Conservation (phyloP, 2,888 invertebrate genomes). For the Ennomos erosarius region DNA sequence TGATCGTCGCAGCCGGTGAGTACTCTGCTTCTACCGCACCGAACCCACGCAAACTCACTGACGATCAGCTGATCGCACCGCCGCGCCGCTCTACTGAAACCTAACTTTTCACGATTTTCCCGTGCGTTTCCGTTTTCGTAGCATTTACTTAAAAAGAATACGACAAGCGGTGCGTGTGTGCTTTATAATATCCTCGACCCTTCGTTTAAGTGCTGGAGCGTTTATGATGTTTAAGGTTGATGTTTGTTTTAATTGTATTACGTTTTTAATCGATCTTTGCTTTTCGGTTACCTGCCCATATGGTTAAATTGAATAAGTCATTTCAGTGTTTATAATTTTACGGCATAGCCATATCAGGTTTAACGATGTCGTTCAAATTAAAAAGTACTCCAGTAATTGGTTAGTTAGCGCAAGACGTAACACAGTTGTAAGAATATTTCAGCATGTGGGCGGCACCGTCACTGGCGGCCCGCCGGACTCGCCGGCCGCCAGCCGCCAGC, state of each 20-base stretch:
- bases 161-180: conserved; percentile 52
- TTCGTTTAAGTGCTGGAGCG: conserved; percentile 47
- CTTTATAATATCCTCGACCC: conserved; percentile 51
- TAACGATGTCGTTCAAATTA: conserved; percentile 39
- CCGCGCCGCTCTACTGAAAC: conserved; percentile 51
- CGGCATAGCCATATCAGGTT: not conserved
- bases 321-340: conserved; percentile 19
- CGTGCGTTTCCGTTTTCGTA: conserved; percentile 53
- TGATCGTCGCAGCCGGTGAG: conserved; percentile 83
- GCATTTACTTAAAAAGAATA: conserved; percentile 54
- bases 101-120: conserved; percentile 60
- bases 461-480: conserved; percentile 16
- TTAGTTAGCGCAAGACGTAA: conserved; percentile 31
- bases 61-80: conserved; percentile 68
- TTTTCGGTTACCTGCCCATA: conserved; percentile 20
- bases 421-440: conserved; percentile 7
- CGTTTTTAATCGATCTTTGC: conserved; percentile 45
- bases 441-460: conserved; percentile 24
- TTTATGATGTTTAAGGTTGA: conserved; percentile 50
- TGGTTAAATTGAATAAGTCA: conserved; percentile 12
- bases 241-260: conserved; percentile 57
- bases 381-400: conserved; percentile 38
- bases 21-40: conserved; percentile 47
- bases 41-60: conserved; percentile 10
- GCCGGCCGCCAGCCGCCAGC: conserved; percentile 6